Percentiles rank a stretch among this genome's conserved stretches.
Evolutionary conservation across 2,888 invertebrate genomes (phyloP).

Genomic region (Rhogogaster chlorosoma): DNA sequence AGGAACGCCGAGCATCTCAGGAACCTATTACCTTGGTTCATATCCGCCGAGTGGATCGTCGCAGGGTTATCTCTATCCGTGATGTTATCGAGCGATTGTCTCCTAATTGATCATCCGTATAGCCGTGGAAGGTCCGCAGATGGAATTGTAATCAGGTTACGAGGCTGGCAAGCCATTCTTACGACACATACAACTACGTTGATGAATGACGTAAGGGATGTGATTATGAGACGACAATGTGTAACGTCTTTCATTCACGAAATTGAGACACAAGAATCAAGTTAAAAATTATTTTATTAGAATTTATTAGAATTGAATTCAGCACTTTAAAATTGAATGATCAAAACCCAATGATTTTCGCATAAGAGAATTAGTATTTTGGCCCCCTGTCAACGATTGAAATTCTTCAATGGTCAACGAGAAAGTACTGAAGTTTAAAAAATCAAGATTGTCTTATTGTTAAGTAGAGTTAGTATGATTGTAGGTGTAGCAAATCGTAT

Average conservation of each 20-base stretch:
- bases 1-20: conserved; percentile 14
- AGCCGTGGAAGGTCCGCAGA: conserved; percentile 37
- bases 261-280: not conserved
- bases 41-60: conserved; percentile 21
- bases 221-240: not conserved
- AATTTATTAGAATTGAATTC: too few relatives aligned
- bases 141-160: conserved; percentile 48
- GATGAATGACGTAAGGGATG: not conserved
- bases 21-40: conserved; percentile 40
- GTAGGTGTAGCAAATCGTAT: not conserved
- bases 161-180: not conserved
- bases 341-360: not conserved
- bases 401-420: not conserved
- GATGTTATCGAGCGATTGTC: conserved; percentile 49
- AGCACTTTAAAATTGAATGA: not conserved
- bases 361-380: too few relatives aligned
- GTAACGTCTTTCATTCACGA: not conserved
- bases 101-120: conserved; percentile 50
- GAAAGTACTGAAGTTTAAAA: not conserved
- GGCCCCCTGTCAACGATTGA: not conserved
- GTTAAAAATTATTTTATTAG: not conserved
- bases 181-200: not conserved
- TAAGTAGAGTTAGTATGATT: not conserved
- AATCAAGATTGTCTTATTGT: not conserved
- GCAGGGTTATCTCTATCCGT: conserved; percentile 37